phyloP scores from a whole-genome alignment of 2,113 vertebrate species.

The Lampris megalopsis region DNA sequence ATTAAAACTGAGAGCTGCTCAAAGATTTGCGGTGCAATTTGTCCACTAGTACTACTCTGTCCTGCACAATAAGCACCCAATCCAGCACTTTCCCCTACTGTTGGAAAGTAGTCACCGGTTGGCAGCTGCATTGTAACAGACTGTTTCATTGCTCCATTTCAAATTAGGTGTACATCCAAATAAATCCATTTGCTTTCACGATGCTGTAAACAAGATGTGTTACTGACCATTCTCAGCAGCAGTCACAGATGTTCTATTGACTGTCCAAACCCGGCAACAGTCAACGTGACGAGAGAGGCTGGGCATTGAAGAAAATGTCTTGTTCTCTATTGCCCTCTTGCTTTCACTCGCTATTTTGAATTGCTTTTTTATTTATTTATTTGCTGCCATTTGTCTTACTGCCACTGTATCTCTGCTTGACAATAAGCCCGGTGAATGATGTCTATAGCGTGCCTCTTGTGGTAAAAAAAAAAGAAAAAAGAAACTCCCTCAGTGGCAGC shows the following conservation, averaged over 20 bases:
- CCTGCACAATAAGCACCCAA: conserved; percentile 61
- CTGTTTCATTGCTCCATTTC: conserved; percentile 77
- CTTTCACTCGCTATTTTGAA: conserved; percentile 32
- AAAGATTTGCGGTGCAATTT: conserved; percentile 58
- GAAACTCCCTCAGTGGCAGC: conserved; percentile 51
- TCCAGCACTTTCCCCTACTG: conserved; percentile 43
- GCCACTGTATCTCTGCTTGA: conserved; percentile 53
- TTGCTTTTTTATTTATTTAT: conserved; percentile 21
- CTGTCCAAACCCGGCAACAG: conserved; percentile 46
- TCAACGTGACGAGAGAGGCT: conserved; percentile 44
- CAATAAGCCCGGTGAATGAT: conserved; percentile 58
- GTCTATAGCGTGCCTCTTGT: conserved; percentile 42
- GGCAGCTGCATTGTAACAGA: conserved; percentile 73
- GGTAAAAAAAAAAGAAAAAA: conserved; percentile 25
- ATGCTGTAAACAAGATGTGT: conserved; percentile 79
- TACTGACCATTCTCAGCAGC: conserved; percentile 66
- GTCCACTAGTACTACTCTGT: conserved; percentile 46
- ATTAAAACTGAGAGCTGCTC: conserved; percentile 48
- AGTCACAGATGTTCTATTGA: conserved; percentile 70
- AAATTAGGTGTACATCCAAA: conserved; percentile 78
- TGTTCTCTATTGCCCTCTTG: conserved; percentile 29
- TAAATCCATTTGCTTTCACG: conserved; percentile 78
- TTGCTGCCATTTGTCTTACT: conserved; percentile 31
- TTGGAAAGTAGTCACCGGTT: conserved; percentile 43
- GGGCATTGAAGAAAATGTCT: conserved; percentile 50